phyloP scores from a whole-genome alignment of 2,113 vertebrate genomes.

The Turdus rufiventris region DNA sequence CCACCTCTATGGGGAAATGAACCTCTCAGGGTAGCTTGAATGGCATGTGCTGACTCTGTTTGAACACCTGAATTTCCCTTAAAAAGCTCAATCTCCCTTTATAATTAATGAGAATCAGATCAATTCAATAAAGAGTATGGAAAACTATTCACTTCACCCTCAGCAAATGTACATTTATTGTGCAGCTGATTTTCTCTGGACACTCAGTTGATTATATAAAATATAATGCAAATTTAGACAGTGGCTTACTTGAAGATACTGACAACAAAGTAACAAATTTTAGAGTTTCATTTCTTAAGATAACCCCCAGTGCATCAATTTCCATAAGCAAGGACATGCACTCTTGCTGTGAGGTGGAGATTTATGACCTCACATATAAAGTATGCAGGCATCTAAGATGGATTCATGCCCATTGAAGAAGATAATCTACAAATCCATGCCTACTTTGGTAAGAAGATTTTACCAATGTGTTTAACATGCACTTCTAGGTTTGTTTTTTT shows the following conservation, averaged over 20 bases:
- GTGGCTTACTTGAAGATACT: neutral
- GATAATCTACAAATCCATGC: neutral
- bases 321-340: neutral
- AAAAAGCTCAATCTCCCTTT: neutral
- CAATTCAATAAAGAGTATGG: neutral
- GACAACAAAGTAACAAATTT: neutral
- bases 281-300: neutral
- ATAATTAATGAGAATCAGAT: neutral
- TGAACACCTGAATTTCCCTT: neutral
- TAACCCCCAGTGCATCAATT: neutral
- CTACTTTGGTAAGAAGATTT: neutral
- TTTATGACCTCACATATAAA: neutral
- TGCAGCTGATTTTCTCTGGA: neutral
- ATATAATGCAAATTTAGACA: neutral
- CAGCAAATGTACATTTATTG: rapidly evolving
- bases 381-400: neutral
- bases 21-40: neutral
- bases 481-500: neutral
- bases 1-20: neutral
- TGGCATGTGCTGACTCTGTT: neutral
- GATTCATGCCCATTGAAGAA: neutral
- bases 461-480: neutral
- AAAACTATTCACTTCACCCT: neutral
- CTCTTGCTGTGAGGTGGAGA: neutral
- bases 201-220: neutral